Evolutionary conservation across 2,113 vertebrate genomes (phyloP), one percentile per base, ranked within the genome.

Genomic region (Willisornis vidua): DNA sequence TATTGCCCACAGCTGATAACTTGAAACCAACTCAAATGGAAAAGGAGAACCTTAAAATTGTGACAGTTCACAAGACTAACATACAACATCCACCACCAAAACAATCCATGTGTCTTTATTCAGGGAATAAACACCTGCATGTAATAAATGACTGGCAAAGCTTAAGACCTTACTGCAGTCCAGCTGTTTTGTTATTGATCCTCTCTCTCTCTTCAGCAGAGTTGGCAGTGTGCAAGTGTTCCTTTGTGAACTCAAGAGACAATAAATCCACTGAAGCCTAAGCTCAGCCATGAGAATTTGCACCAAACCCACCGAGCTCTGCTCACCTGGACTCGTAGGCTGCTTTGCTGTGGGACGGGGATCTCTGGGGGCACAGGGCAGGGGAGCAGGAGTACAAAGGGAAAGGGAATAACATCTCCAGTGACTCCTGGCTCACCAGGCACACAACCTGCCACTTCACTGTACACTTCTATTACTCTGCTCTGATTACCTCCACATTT

Each of bases 371-470:
- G 19, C 39, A 78, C 37, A 63, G 73, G 57, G 33, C 71, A 85
- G n/a, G 14, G 52, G 33, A 86, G 49, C 43, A 57, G 20, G 12
- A 86, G 59, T 19, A 48, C 68, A 73, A 57, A 89, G 75, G 20
- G 61, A 74, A 12, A 57, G n/a, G 46, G 10, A 82, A 51, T n/a
- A 67, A 75, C 48, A 83, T 57, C 67, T 93, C 66, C 37, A 68
- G 66, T 35, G n/a, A 78, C 73, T 59, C 54, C 0, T 46, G 48
- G 37, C 71, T 73, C 71, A 75, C 29, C 52, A 59, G 75, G 68
- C 55, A 70, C 0, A 5, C 4, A 3, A 3, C 4, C 1, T 61
- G 75, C 52, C 20, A 12, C 31, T 31, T 41, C 28, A 16, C 1
- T 54, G 51, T 9, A 46, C 2, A 1, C 15, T 82, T 65, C 49